Percentiles rank a stretch among this genome's conserved stretches.
These are phyloP conservation scores for Phalacrocorax brasilianus DNA, from an alignment of 2,113 vertebrate species.

Conservation along the genomic window DNA sequence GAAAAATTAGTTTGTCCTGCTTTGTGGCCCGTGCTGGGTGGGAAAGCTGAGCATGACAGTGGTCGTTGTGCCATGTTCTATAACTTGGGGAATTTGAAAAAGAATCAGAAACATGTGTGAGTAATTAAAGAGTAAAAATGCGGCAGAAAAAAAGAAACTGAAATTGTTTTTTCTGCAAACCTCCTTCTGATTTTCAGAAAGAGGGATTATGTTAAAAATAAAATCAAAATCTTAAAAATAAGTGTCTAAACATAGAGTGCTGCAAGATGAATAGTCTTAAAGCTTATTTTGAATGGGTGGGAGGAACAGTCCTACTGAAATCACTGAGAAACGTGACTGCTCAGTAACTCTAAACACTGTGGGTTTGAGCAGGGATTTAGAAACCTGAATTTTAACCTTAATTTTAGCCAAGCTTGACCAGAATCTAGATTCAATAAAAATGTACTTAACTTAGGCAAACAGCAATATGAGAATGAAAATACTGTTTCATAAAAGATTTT, in stretches of 20 bases:
- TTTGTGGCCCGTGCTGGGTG: background rate
- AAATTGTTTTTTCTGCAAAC: background rate
- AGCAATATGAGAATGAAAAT: background rate
- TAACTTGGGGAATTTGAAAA: background rate
- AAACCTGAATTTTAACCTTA: background rate
- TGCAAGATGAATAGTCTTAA: background rate
- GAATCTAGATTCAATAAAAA: background rate
- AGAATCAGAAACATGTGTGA: background rate
- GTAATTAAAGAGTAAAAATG: background rate
- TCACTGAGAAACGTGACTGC: background rate
- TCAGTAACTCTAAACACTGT: background rate
- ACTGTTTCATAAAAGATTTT: background rate
- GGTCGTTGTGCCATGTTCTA: background rate
- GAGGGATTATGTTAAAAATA: background rate
- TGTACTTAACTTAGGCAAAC: background rate
- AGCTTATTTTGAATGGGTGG: background rate
- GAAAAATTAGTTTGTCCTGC: background rate
- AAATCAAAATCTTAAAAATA: background rate
- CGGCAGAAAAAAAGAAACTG: rapidly evolving
- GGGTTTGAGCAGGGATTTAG: background rate
- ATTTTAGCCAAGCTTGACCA: background rate
- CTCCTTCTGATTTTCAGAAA: background rate
- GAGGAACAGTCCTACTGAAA: background rate
- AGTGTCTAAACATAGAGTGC: background rate
- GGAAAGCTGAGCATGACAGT: background rate